Evolutionary conservation across 2,113 vertebrate species (phyloP), one percentile per base, ranked within the genome.

Genomic region (Percina caprodes): DNA sequence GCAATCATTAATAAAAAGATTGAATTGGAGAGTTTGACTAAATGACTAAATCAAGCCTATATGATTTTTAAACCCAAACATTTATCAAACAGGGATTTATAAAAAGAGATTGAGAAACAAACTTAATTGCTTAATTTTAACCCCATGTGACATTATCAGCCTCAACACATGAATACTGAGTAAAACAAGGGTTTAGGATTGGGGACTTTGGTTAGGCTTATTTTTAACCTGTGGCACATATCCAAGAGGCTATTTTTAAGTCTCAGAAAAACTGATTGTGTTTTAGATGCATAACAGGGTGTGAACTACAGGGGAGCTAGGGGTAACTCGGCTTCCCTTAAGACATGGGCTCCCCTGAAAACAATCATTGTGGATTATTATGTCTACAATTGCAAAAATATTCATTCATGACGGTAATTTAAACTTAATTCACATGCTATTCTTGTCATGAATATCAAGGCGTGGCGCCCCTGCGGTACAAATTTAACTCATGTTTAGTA

Each of bases 191-290:
- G 59, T 74, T 85, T 69, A 48, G 45, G 45, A 90, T 82, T 71
- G 65, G 65, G 84, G 82, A 77, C 90, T 80, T 74, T 77, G 67
- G 21, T 65, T 30, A 23, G 58, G 63, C 52, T 74, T 90, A 86
- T 82, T 84, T 86, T 84, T 79, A 84, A 77, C 48, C 33, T 42
- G 51, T 85, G 84, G 82, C 82, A 83, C 82, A 77, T 71, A 82
- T 86, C 73, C 78, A 82, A 69, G 24, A 76, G 48, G 76, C 26
- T 65, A 79, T 71, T 79, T 30, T 62, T 19, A 88, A 85, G 76
- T 91, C 83, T 83, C 86, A 91, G 45, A 77, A 71, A 84, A 86
- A 72, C n/a, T n/a, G n/a, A n/a, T n/a, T n/a, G n/a, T n/a, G n/a
- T n/a, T n/a, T n/a, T n/a, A n/a, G n/a, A n/a, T n/a, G n/a, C n/a